These are phyloP conservation scores for Pygocentrus nattereri DNA, from an alignment of 2,797 vertebrate species.

Conservation along the genomic window DNA sequence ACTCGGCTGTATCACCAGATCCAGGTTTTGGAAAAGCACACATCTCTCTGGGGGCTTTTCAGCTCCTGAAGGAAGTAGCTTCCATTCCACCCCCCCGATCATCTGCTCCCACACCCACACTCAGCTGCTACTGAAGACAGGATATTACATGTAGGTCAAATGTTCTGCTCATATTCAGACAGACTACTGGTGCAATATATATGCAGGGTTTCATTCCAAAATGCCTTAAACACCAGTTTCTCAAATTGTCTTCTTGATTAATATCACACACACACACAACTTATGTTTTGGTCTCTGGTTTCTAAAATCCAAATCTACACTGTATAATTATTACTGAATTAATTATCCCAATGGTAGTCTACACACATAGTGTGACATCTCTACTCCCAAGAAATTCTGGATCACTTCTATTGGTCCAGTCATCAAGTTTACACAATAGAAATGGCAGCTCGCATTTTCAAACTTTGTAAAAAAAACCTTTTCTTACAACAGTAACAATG, in stretches of 20 bases:
- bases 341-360: no score
- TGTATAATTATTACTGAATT: no score
- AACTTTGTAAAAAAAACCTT: not conserved
- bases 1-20: not conserved
- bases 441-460: not conserved
- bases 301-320: no score
- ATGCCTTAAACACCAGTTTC: no score
- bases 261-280: no score
- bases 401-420: no score
- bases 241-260: no score
- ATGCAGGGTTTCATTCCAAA: no score
- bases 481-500: not conserved
- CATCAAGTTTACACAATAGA: not conserved
- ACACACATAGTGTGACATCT: no score
- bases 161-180: slow-evolving; percentile 14
- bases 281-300: no score
- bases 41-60: slow-evolving; percentile 56
- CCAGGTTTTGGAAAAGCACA: slow-evolving; percentile 53
- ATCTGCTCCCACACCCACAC: slow-evolving; percentile 7
- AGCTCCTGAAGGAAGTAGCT: slow-evolving; percentile 35
- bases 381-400: no score
- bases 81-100: not conserved
- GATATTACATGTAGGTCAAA: not conserved
- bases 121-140: slow-evolving; percentile 14
- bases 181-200: not conserved